Conservation (phyloP, 2,113 vertebrate species). For the Etheostoma cragini region DNA sequence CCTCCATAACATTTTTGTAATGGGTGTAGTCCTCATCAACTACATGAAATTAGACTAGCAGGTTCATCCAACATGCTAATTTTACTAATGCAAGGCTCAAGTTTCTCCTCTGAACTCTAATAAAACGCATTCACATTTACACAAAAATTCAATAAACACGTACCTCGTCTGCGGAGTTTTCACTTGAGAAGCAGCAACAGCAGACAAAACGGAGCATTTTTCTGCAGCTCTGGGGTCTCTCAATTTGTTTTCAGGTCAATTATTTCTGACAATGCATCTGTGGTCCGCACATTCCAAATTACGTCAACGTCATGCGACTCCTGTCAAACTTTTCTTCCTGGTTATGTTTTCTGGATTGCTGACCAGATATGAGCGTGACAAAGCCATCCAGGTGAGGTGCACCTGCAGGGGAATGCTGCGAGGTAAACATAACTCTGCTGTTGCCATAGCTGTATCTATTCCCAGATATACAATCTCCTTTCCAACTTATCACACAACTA, state of each 20-base stretch:
- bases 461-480: not conserved
- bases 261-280: conserved; percentile 50
- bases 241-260: conserved; percentile 69
- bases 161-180: conserved; percentile 68
- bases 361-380: not conserved
- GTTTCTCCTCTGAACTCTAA: conserved; percentile 7
- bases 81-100: not conserved
- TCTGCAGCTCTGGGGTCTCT: conserved; percentile 19
- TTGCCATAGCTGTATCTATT: not conserved
- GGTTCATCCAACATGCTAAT: not conserved
- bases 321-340: conserved; percentile 50
- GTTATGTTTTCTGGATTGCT: not conserved
- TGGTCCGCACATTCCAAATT: conserved; percentile 53
- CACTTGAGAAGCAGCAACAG: conserved; percentile 57
- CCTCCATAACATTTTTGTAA: not conserved
- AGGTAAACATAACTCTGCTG: not conserved
- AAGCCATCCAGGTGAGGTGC: conserved; percentile 46
- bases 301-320: conserved; percentile 76
- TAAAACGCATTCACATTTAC: too few species aligned
- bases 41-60: not conserved
- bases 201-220: conserved; percentile 70
- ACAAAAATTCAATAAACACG: conserved; percentile 10
- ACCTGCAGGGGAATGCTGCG: conserved; percentile 16
- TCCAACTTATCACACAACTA: fast-evolving
- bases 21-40: not conserved